Percentiles rank a stretch among this genome's conserved stretches.
Evolutionary conservation across 2,113 vertebrate species (phyloP).

Genomic region (Capreolus pygargus): DNA sequence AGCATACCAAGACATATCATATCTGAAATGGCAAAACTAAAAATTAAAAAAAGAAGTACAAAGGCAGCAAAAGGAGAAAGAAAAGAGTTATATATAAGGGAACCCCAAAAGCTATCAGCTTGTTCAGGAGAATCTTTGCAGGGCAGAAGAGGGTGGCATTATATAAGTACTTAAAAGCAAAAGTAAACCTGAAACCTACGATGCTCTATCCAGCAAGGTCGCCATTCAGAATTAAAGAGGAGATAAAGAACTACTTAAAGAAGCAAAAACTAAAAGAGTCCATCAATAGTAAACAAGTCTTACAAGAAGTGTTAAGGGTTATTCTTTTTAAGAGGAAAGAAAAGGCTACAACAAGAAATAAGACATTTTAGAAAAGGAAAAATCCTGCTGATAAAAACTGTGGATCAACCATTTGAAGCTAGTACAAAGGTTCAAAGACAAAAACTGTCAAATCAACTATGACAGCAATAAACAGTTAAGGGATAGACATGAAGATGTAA

Average conservation of each 20-base stretch:
- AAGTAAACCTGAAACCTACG: not conserved
- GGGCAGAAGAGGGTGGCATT: not conserved
- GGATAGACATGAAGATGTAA: not conserved
- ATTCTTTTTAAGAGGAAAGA: not conserved
- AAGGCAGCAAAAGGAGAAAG: not conserved
- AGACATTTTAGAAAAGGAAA: not conserved
- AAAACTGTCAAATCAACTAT: not conserved
- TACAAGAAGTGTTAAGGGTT: not conserved
- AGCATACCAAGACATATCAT: not conserved
- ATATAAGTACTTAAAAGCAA: not conserved
- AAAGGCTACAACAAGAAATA: not conserved
- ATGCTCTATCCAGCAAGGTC: not conserved
- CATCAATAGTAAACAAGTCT: not conserved
- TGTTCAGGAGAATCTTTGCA: not conserved
- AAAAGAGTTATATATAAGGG: not conserved
- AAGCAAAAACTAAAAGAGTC: not conserved
- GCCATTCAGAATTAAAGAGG: not conserved
- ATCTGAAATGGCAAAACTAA: not conserved
- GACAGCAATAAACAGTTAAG: not conserved
- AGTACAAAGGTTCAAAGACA: not conserved
- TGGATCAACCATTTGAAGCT: not conserved
- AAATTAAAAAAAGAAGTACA: not conserved
- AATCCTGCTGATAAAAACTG: not conserved
- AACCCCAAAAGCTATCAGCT: not conserved
- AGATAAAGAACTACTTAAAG: not conserved